Percentiles rank a stretch among this genome's conserved stretches.
phyloP scores from a whole-genome alignment of 2,797 vertebrate genomes.

The Chloroceryle amazona region DNA sequence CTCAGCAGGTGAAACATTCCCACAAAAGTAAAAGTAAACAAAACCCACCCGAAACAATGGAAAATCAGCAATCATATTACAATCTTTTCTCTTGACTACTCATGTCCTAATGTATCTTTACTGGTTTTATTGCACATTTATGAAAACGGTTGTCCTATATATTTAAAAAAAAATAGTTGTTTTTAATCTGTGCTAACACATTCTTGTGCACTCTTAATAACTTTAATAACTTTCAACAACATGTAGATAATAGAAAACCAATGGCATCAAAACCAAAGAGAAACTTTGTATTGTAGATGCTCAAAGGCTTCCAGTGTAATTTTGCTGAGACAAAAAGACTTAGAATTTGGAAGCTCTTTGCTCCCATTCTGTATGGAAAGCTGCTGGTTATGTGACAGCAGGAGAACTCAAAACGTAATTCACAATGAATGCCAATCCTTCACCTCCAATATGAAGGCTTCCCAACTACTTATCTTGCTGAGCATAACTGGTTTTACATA shows the following conservation, averaged over 20 bases:
- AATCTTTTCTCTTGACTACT: constrained; percentile 65
- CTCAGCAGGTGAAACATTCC: constrained; percentile 82
- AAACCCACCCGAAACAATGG: constrained; percentile 44
- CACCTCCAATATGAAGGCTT: constrained; percentile 67
- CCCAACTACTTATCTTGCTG: constrained; percentile 62
- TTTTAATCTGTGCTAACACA: constrained; percentile 75
- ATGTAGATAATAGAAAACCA: constrained; percentile 44
- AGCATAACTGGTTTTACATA: constrained; percentile 73
- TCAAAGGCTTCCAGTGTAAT: not conserved
- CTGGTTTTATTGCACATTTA: constrained; percentile 78
- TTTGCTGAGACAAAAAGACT: constrained; percentile 5
- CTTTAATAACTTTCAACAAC: constrained; percentile 61
- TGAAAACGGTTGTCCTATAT: constrained; percentile 74
- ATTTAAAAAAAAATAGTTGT: constrained; percentile 48
- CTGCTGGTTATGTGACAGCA: constrained; percentile 56
- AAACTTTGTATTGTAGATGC: constrained; percentile 8
- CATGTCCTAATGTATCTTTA: constrained; percentile 57
- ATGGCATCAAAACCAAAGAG: constrained; percentile 23
- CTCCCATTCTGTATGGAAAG: constrained; percentile 7
- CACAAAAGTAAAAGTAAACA: constrained; percentile 65
- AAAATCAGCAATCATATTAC: constrained; percentile 71
- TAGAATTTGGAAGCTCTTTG: constrained; percentile 26
- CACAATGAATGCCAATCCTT: constrained; percentile 71
- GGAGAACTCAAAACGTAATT: constrained; percentile 68
- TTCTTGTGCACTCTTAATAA: constrained; percentile 69